Evolutionary conservation across 2,888 invertebrate species (phyloP).

Genomic region (Melinaea marsaeus): DNA sequence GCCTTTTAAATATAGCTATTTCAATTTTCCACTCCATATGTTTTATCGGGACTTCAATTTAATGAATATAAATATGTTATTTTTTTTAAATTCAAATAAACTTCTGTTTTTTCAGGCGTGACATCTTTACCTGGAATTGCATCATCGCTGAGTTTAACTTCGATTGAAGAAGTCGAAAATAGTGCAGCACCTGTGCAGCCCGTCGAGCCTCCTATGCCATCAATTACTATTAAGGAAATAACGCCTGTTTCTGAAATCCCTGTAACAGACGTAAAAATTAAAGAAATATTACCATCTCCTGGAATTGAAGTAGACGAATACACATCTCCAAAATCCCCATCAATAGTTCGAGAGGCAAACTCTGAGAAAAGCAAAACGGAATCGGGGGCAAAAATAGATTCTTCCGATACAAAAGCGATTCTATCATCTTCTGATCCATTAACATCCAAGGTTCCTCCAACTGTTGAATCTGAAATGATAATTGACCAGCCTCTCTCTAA

Average conservation of each 20-base stretch:
- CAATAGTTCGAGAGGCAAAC: conserved; percentile 65
- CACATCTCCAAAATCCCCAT: conserved; percentile 65
- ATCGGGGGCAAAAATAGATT: conserved; percentile 43
- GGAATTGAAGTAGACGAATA: conserved; percentile 63
- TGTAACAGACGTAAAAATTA: conserved; percentile 66
- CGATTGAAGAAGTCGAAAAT: conserved; percentile 39
- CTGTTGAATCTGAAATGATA: conserved; percentile 36
- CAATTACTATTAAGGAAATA: conserved; percentile 79
- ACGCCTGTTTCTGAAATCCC: conserved; percentile 76
- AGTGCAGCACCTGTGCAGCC: conserved; percentile 40
- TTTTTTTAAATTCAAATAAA: background rate
- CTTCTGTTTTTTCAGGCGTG: conserved; percentile 52
- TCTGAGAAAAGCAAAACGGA: conserved; percentile 49
- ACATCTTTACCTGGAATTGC: conserved; percentile 54
- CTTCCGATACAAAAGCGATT: conserved; percentile 48
- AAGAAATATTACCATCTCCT: conserved; percentile 64
- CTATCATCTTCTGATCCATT: conserved; percentile 43
- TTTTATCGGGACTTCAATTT: too few species aligned
- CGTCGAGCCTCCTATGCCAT: conserved; percentile 54
- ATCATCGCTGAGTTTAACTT: conserved; percentile 41
- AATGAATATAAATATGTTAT: background rate
- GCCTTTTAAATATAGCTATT: too few species aligned
- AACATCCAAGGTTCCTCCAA: conserved; percentile 37
- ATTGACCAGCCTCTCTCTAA: conserved; percentile 57
- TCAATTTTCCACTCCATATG: too few species aligned